A percentile compares a stretch with the other conserved stretches of the same genome.
These are phyloP conservation scores for Phocides pigmalion DNA, from an alignment of 1,140 invertebrate genomes.

Conservation along the genomic window DNA sequence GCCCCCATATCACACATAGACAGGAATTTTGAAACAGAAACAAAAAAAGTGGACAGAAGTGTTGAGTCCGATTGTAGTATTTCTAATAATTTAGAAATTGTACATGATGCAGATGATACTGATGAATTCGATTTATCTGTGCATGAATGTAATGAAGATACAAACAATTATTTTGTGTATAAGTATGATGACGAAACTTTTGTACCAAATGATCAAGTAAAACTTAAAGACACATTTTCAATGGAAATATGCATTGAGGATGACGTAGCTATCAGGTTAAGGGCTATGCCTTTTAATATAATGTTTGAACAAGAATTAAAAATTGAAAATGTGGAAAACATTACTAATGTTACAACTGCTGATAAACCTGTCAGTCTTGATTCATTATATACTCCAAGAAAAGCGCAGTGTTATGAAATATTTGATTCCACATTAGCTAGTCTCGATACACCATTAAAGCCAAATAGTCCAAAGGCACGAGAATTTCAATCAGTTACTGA, in stretches of 20 bases:
- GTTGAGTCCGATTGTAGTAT: conserved; percentile 42
- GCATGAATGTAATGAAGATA: conserved; percentile 62
- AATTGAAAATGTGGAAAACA: conserved; percentile 37
- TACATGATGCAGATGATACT: conserved; percentile 48
- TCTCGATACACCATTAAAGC: conserved; percentile 71
- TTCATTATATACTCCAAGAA: conserved; percentile 68
- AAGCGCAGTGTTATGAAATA: conserved; percentile 65
- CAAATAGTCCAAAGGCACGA: conserved; percentile 44
- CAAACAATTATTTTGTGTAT: conserved; percentile 55
- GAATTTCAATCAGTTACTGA: conserved; percentile 49
- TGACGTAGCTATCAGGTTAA: conserved; percentile 62
- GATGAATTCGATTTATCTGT: conserved; percentile 64
- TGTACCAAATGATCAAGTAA: conserved; percentile 39
- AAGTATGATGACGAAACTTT: conserved; percentile 49
- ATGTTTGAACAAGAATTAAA: conserved; percentile 50
- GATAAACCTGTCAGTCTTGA: conserved; percentile 59
- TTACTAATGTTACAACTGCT: conserved; percentile 47
- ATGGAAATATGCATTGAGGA: conserved; percentile 76
- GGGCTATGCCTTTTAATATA: conserved; percentile 53
- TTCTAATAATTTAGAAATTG: conserved; percentile 43
- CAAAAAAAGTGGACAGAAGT: conserved; percentile 32
- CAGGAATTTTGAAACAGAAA: not conserved
- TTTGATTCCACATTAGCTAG: conserved; percentile 76
- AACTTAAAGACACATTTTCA: conserved; percentile 69
- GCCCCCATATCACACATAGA: not conserved